Evolutionary conservation across 2,797 vertebrate species (phyloP).

Genomic region (Takifugu rubripes): DNA sequence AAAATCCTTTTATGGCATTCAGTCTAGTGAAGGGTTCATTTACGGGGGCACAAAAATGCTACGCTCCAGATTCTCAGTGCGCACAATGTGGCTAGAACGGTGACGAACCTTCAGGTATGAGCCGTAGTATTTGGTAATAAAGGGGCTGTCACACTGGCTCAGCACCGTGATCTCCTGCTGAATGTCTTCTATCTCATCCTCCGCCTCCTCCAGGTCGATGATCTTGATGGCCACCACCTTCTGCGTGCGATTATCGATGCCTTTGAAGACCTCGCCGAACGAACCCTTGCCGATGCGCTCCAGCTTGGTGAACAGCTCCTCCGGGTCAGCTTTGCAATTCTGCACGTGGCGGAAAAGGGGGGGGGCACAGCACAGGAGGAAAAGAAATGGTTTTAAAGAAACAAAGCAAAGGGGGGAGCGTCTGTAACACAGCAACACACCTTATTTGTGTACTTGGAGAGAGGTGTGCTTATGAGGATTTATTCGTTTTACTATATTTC

Average conservation of each 20-base stretch:
- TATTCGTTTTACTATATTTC: too few relatives aligned
- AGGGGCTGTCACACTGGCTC: conserved; percentile 98
- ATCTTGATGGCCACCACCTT: conserved; percentile 98
- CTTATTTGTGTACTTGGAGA: conserved; percentile 32
- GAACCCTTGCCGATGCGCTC: conserved; percentile 98
- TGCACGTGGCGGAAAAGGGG: conserved; percentile 40
- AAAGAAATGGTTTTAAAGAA: conserved; percentile 20
- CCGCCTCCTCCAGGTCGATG: conserved; percentile 97
- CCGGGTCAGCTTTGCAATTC: conserved; percentile 88
- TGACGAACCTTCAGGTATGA: conserved; percentile 88
- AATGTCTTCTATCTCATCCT: conserved; percentile 99
- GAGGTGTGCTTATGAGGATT: not conserved
- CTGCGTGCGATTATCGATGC: conserved; percentile 97
- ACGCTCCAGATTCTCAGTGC: not conserved
- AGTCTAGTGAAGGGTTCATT: too few relatives aligned
- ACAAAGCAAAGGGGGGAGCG: conserved; percentile 18
- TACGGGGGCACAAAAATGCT: not conserved
- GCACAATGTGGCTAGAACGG: not conserved
- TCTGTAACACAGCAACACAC: conserved; percentile 25
- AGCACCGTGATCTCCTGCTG: conserved; percentile 99
- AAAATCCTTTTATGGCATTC: conserved; percentile 13
- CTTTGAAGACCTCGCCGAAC: conserved; percentile 98
- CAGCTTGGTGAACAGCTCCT: conserved; percentile 96
- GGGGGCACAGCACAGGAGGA: conserved; percentile 11
- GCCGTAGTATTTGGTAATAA: conserved; percentile 96